phyloP scores from a whole-genome alignment of 2,888 invertebrate species.

The Lycophotia porphyrea region DNA sequence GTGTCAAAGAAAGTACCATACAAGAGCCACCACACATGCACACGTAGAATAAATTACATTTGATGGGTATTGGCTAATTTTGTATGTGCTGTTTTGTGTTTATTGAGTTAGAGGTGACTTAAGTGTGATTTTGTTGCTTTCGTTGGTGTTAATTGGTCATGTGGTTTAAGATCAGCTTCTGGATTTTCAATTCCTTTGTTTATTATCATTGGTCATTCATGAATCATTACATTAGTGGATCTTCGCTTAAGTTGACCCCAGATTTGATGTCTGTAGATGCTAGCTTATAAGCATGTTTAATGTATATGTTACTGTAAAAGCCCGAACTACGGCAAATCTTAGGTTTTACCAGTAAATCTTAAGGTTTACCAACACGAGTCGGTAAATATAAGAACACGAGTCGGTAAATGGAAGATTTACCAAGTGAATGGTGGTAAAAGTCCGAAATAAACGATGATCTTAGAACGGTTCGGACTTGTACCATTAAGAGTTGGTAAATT shows the following conservation, averaged over 20 bases:
- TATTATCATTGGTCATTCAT: not conserved
- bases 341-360: too few species aligned
- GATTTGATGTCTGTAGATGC: not conserved
- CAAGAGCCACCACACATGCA: conserved; percentile 55
- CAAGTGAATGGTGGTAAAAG: too few species aligned
- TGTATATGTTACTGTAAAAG: too few species aligned
- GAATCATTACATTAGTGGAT: not conserved
- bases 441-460: too few species aligned
- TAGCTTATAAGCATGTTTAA: not conserved
- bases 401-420: too few species aligned
- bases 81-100: conserved; percentile 14
- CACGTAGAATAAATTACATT: conserved; percentile 62
- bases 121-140: not conserved
- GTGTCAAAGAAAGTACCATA: conserved; percentile 68
- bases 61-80: conserved; percentile 52
- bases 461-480: too few species aligned
- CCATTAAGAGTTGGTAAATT: too few species aligned
- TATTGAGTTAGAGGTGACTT: conserved; percentile 6
- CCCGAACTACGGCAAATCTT: too few species aligned
- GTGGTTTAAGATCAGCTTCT: not conserved
- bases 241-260: not conserved
- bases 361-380: too few species aligned
- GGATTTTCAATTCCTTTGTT: not conserved
- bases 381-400: too few species aligned
- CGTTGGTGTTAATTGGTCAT: not conserved